Conservation (phyloP, 2,797 vertebrate genomes). For the Acropternis orthonyx region DNA sequence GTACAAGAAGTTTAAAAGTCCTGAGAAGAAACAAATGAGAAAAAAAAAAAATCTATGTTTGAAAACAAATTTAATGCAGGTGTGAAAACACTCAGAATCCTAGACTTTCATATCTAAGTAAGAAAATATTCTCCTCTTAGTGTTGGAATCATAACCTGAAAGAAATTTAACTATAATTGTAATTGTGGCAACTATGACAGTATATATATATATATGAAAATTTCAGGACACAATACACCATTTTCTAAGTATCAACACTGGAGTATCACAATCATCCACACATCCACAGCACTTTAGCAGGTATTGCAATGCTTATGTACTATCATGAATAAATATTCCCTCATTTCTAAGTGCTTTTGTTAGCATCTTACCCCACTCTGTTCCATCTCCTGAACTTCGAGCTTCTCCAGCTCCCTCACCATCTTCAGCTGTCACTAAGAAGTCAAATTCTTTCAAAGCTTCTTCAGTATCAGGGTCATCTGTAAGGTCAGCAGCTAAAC, state of each 20-base stretch:
- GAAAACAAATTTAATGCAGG: background rate
- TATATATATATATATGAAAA: background rate
- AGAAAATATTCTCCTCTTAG: background rate
- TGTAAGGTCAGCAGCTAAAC: constrained; percentile 91
- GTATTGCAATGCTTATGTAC: background rate
- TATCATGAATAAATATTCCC: background rate
- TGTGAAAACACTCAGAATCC: background rate
- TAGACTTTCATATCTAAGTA: background rate
- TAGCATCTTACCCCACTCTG: constrained; percentile 92
- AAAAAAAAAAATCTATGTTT: background rate
- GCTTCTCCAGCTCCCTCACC: constrained; percentile 97
- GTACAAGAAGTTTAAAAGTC: background rate
- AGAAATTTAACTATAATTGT: background rate
- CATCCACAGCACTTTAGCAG: background rate
- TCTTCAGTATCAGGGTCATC: constrained; percentile 96
- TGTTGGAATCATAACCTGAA: background rate
- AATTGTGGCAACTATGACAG: background rate
- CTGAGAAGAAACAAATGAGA: background rate
- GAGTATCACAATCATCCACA: constrained; percentile 5
- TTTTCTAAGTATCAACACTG: background rate
- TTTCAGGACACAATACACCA: background rate
- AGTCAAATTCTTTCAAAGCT: constrained; percentile 98
- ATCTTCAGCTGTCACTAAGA: constrained; percentile 97
- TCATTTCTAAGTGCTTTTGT: background rate
- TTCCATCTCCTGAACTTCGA: constrained; percentile 96